Percentiles rank a stretch among this genome's conserved stretches.
phyloP scores from a whole-genome alignment of 2,113 vertebrate genomes.

The Circaetus gallicus region DNA sequence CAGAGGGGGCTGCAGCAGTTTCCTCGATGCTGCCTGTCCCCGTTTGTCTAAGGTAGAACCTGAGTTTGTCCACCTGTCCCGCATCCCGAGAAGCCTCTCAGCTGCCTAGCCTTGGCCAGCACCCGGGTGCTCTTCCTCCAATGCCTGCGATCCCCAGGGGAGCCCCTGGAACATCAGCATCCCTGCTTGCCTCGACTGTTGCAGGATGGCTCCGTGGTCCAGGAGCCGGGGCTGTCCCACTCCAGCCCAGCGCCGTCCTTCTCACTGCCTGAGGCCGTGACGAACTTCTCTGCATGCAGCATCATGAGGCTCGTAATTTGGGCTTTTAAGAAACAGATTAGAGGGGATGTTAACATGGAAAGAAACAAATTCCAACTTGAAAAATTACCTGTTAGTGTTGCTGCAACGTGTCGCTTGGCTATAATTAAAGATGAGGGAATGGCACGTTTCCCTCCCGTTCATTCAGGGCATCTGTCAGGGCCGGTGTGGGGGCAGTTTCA shows the following conservation, averaged over 20 bases:
- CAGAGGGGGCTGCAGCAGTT: background rate
- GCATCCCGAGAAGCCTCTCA: background rate
- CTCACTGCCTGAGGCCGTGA: rapidly evolving
- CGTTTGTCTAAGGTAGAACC: rapidly evolving
- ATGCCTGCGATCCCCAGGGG: rapidly evolving
- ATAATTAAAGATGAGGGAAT: background rate
- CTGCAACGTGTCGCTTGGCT: background rate
- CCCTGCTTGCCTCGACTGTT: rapidly evolving
- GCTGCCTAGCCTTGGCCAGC: background rate
- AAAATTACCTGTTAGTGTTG: background rate
- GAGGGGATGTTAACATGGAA: background rate
- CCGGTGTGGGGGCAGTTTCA: rapidly evolving
- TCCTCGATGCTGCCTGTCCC: rapidly evolving
- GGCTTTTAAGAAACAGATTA: background rate
- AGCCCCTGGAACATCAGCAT: rapidly evolving
- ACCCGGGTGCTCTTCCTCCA: background rate
- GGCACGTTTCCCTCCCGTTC: background rate
- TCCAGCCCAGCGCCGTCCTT: rapidly evolving
- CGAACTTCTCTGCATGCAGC: rapidly evolving
- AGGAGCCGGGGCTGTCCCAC: background rate
- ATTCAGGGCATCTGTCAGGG: background rate
- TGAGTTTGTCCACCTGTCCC: rapidly evolving
- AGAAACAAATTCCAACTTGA: background rate
- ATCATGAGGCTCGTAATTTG: rapidly evolving
- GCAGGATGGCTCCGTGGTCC: rapidly evolving